These are phyloP conservation scores for Scortum barcoo DNA, from an alignment of 2,113 vertebrate species.

Conservation along the genomic window DNA sequence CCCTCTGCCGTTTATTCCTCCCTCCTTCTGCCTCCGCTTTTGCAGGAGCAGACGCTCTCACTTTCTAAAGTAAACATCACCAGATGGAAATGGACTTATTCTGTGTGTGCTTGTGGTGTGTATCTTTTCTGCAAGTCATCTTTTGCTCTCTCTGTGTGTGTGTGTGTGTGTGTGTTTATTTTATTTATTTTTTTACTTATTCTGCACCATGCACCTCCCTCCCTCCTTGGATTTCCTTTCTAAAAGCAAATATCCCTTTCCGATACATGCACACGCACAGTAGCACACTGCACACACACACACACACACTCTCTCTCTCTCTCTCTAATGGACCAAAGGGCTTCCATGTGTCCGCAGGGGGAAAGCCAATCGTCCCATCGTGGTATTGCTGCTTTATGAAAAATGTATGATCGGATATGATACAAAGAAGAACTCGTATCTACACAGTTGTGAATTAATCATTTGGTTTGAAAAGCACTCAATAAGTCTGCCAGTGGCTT, in stretches of 20 bases:
- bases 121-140: constrained; percentile 19
- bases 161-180: constrained; percentile 10
- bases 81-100: constrained; percentile 74
- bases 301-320: too few species aligned
- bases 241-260: constrained; percentile 75
- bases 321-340: constrained; percentile 82
- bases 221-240: constrained; percentile 47
- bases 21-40: constrained; percentile 24
- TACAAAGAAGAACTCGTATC: constrained; percentile 74
- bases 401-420: constrained; percentile 85
- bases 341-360: constrained; percentile 71
- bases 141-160: constrained; percentile 5
- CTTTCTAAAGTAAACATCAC: constrained; percentile 72
- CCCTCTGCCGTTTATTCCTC: constrained; percentile 37
- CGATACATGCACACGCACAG: constrained; percentile 26
- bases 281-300: constrained; percentile 18
- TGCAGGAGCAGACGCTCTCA: constrained; percentile 54
- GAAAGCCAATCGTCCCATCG: constrained; percentile 59
- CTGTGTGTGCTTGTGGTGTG: constrained; percentile 36
- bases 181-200: constrained; percentile 42
- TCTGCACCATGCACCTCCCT: constrained; percentile 41
- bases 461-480: constrained; percentile 77
- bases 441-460: constrained; percentile 77
- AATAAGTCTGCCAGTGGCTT: constrained; percentile 28
- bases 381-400: constrained; percentile 81